These are phyloP conservation scores for Drosophila rubida DNA, from an alignment of 2,888 invertebrate species.

Conservation along the genomic window DNA sequence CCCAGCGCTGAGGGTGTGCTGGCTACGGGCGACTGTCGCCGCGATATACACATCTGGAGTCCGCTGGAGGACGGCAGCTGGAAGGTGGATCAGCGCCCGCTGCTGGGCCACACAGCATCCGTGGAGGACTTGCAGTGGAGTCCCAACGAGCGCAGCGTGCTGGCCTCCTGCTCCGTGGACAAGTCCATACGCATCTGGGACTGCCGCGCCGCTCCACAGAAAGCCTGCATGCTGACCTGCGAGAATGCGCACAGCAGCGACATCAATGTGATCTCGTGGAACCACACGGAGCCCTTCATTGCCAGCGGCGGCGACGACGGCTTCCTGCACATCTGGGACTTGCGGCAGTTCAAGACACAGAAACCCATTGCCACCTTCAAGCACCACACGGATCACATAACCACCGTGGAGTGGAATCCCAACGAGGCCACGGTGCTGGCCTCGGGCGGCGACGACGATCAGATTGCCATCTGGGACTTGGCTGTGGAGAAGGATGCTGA, in stretches of 20 bases:
- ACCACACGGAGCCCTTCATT: conserved; percentile 94
- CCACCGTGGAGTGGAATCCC: conserved; percentile 99
- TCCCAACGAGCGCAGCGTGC: conserved; percentile 95
- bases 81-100: conserved; percentile 95
- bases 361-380: conserved; percentile 96
- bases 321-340: conserved; percentile 96
- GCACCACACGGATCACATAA: conserved; percentile 96
- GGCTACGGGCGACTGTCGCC: conserved; percentile 95
- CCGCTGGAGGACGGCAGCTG: conserved; percentile 92
- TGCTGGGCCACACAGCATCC: conserved; percentile 94
- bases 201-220: conserved; percentile 92
- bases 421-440: conserved; percentile 96
- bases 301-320: conserved; percentile 98
- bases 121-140: conserved; percentile 99
- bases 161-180: conserved; percentile 95
- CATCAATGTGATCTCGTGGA: conserved; percentile 99
- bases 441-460: conserved; percentile 96
- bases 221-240: conserved; percentile 96
- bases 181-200: conserved; percentile 98
- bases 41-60: conserved; percentile 97
- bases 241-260: conserved; percentile 95
- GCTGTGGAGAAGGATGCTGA: conserved; percentile 93
- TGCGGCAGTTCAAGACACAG: conserved; percentile 92
- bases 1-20: conserved; percentile 91
- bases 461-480: conserved; percentile 98